phyloP scores from a whole-genome alignment of 2,113 vertebrate genomes.

The Periophthalmodon schlosseri region DNA sequence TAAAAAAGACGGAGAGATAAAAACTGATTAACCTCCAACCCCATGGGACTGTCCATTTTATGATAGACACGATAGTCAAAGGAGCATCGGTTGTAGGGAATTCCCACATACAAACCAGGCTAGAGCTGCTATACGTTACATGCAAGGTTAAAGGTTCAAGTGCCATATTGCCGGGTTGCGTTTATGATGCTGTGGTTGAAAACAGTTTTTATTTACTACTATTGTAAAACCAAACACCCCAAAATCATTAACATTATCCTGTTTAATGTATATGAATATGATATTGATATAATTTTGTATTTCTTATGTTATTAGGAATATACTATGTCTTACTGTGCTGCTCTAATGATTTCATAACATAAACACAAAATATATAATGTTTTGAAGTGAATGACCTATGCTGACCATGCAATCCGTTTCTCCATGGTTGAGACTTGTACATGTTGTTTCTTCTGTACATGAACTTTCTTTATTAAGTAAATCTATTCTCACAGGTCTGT shows the following conservation, averaged over 20 bases:
- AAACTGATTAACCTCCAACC: conserved; percentile 35
- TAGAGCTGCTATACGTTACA: conserved; percentile 15
- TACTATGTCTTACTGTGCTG: too few species aligned
- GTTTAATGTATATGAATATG: too few species aligned
- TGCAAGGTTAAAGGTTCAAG: conserved; percentile 46
- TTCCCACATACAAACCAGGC: conserved; percentile 48
- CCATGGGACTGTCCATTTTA: conserved; percentile 35
- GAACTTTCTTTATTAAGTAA: not conserved
- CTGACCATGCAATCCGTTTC: not conserved
- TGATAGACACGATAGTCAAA: conserved; percentile 21
- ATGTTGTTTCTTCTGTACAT: not conserved
- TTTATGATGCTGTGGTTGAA: conserved; percentile 7
- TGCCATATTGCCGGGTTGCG: conserved; percentile 29
- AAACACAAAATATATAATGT: not conserved
- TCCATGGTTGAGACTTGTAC: not conserved
- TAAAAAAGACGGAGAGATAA: conserved; percentile 27
- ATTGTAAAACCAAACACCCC: too few species aligned
- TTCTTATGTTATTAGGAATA: too few species aligned
- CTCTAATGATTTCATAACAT: too few species aligned
- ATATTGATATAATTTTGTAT: too few species aligned
- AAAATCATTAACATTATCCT: too few species aligned
- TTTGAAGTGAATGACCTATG: not conserved
- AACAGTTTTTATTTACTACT: not conserved
- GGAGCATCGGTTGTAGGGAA: conserved; percentile 28
- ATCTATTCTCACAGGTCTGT: not conserved